A percentile compares a stretch with the other conserved stretches of the same genome.
These are phyloP conservation scores for Muscicapa comitata DNA, from an alignment of 2,797 vertebrate species.

Conservation along the genomic window DNA sequence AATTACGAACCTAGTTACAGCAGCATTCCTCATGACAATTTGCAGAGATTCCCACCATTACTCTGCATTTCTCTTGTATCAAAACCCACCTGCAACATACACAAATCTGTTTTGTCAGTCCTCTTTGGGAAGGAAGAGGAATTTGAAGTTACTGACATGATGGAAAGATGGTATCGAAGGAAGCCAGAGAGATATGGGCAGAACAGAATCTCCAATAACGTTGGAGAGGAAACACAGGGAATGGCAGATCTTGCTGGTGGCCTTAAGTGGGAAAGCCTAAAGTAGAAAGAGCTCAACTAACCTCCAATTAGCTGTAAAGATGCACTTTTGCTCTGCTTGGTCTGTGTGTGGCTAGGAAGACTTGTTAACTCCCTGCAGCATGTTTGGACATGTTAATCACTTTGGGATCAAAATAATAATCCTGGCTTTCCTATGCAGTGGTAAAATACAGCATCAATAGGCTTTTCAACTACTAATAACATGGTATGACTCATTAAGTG, in stretches of 20 bases:
- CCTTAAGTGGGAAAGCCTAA: not conserved
- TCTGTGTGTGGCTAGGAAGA: not conserved
- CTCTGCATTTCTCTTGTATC: not conserved
- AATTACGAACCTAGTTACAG: not conserved
- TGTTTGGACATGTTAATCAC: not conserved
- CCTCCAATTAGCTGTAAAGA: not conserved
- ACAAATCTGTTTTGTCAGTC: not conserved
- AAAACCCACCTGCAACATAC: not conserved
- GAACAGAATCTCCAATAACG: not conserved
- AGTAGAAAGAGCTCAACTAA: not conserved
- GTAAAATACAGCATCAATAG: not conserved
- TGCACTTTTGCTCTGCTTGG: not conserved
- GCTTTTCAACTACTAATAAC: not conserved
- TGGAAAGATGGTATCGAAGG: not conserved
- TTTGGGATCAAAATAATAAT: not conserved
- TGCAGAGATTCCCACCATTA: not conserved
- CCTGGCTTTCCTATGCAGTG: not conserved
- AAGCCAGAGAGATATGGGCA: not conserved
- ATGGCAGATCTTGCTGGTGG: fast-evolving
- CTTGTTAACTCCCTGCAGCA: not conserved
- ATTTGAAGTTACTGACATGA: not conserved
- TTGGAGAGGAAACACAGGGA: not conserved
- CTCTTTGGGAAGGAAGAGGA: not conserved
- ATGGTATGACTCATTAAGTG: not conserved
- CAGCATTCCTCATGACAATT: not conserved